phyloP scores from a whole-genome alignment of 2,113 vertebrate genomes.

The Bostrychus sinensis region DNA sequence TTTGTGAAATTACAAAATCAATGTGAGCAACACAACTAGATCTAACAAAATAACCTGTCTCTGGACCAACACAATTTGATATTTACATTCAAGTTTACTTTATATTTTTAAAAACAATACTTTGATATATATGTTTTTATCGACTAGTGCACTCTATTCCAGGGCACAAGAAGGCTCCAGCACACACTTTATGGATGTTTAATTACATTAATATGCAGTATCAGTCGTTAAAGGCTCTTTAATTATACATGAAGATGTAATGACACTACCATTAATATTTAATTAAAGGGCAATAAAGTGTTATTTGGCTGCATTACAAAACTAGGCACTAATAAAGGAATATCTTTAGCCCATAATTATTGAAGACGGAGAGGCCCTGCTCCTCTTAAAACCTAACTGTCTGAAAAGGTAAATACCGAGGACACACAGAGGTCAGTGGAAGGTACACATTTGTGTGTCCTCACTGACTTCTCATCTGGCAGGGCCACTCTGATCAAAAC shows the following conservation, averaged over 20 bases:
- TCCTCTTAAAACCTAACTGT: conserved; percentile 64
- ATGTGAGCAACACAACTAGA: not conserved
- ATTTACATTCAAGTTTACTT: no score
- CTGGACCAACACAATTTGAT: no score
- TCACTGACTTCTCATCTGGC: conserved; percentile 4
- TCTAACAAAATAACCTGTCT: not conserved
- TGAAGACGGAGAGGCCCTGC: conserved; percentile 53
- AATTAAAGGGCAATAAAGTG: conserved; percentile 86
- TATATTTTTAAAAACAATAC: no score
- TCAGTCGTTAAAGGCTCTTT: conserved; percentile 79
- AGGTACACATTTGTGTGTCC: conserved; percentile 33
- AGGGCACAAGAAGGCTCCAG: not conserved
- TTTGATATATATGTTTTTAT: conserved; percentile 14
- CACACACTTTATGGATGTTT: conserved; percentile 66
- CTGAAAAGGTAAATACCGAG: conserved; percentile 55
- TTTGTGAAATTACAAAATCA: conserved; percentile 4
- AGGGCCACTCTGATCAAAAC: conserved; percentile 19
- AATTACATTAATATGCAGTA: conserved; percentile 86
- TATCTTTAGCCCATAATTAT: conserved; percentile 73
- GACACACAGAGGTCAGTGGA: conserved; percentile 58
- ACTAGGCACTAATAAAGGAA: conserved; percentile 82
- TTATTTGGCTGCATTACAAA: conserved; percentile 85
- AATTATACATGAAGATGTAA: conserved; percentile 86
- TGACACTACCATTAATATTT: conserved; percentile 83
- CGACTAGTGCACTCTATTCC: not conserved